Base-by-base conservation (phyloP, 2,113 vertebrate genomes). In the Tachysurus fulvidraco region DNA sequence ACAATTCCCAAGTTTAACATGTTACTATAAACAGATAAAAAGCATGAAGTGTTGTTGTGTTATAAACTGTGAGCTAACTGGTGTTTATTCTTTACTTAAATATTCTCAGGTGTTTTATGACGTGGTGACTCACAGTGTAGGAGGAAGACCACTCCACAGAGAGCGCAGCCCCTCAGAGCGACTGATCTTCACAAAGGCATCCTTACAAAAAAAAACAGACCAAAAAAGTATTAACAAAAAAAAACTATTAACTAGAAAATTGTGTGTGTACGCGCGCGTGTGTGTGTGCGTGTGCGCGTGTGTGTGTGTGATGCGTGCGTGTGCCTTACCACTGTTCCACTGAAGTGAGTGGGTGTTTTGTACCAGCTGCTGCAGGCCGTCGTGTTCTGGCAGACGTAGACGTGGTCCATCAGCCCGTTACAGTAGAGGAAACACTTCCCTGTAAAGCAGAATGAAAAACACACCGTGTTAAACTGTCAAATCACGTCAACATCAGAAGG, bases 341-440 rank as follows among this genome's bases (percentile, higher is more conserved):
- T 97, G 95, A 99, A 98, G 82, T 93, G 96, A 0, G 95, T 96
- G 2, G 96, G 97, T 0, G 95, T 91, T 89, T 95, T 96, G 93
- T 98, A 97, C 98, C 97, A 99, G 92, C 94, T 94, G 5, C 91
- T 91, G 92, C 96, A 99, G 85, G 95, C 89, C 3, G 93, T 93
- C 44, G 95, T 91, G 0, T 98, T 97, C 92, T 97, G 96, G 87
- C 98, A 98, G 5, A 99, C 94, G 0, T 98, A 99, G 69, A 99
- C 90, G 80, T 98, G 97, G 89, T 98, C 97, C 95, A 99, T 96
- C 88, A 99, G 94, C 1, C 97, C 96, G 0, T 96, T 98, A 95
- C 98, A 99, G 91, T 99, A 98, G 2, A 99, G 93, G 91, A 99
- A 97, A 82, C 98, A 98, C 90, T 96, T 98, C 96, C 97, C 98